phyloP scores from a whole-genome alignment of 1,140 invertebrate species.

The Helicorthomorpha holstii region DNA sequence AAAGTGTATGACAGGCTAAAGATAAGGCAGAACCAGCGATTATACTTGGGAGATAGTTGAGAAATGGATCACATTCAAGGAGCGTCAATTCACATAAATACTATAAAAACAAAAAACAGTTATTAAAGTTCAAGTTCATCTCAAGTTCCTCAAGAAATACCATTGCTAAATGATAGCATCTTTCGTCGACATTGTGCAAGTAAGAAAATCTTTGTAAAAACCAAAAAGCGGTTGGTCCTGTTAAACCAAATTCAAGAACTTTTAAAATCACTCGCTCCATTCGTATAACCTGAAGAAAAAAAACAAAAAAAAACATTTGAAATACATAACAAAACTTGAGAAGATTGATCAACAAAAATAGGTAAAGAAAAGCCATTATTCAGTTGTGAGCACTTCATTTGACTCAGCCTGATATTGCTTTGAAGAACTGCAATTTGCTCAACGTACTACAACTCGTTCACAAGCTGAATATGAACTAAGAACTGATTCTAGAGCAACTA shows the following conservation, averaged over 20 bases:
- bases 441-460: too few species aligned
- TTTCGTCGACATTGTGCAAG: slow-evolving; percentile 15
- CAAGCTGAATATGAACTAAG: too few species aligned
- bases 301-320: too few species aligned
- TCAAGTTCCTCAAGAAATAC: neutral
- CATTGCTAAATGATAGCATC: neutral
- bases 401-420: too few species aligned
- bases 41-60: slow-evolving; percentile 64
- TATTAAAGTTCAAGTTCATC: slow-evolving; percentile 7
- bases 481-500: too few species aligned
- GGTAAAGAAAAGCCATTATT: too few species aligned
- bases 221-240: slow-evolving; percentile 60
- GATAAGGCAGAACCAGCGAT: slow-evolving; percentile 64
- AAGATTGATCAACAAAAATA: too few species aligned
- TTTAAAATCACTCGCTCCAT: slow-evolving; percentile 89
- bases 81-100: slow-evolving; percentile 71
- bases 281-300: slow-evolving; percentile 42
- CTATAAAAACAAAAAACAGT: slow-evolving; percentile 32
- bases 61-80: slow-evolving; percentile 66
- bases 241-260: slow-evolving; percentile 72
- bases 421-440: too few species aligned
- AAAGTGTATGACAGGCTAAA: slow-evolving; percentile 53
- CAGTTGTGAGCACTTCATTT: too few species aligned
- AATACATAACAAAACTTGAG: too few species aligned
- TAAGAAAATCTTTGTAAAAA: slow-evolving; percentile 42